phyloP scores from a whole-genome alignment of 23 tunicate species.

The Phallusia fumigata region DNA sequence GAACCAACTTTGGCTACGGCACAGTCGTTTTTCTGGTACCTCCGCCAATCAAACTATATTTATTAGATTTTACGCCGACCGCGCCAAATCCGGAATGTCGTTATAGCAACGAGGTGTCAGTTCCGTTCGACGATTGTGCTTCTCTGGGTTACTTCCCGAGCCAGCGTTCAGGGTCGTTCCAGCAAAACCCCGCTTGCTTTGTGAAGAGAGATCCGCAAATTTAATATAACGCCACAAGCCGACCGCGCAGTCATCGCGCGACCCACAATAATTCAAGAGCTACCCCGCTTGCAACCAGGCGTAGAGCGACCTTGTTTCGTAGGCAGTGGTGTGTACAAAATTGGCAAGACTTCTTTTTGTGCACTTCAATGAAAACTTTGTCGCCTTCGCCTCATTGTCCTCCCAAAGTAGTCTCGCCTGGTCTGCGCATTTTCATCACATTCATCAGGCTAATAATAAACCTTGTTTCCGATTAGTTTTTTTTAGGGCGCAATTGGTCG shows the following conservation, averaged over 20 bases:
- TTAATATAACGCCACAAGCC: neutral
- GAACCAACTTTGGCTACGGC: too few species aligned
- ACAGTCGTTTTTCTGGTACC: too few species aligned
- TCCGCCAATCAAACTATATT: too few species aligned
- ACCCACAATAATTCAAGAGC: neutral
- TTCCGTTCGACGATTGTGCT: neutral
- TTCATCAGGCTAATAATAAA: neutral
- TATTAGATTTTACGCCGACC: too few species aligned
- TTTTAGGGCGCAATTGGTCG: neutral
- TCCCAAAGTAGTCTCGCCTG: neutral
- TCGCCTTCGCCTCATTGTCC: neutral
- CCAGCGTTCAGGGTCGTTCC: too few species aligned
- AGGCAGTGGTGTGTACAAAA: neutral
- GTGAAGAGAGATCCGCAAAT: neutral
- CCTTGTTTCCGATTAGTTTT: neutral
- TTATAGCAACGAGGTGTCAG: neutral
- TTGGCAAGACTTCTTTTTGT: neutral
- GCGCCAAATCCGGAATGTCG: neutral
- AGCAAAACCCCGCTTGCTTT: neutral
- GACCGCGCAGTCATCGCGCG: neutral
- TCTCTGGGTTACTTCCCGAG: too few species aligned
- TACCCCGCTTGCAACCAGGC: neutral
- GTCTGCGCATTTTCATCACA: neutral
- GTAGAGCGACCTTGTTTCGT: neutral
- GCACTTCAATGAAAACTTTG: neutral